Evolutionary conservation across 2,888 invertebrate species (phyloP), one percentile per base, ranked within the genome.

Genomic region (Rotaria macrura): DNA sequence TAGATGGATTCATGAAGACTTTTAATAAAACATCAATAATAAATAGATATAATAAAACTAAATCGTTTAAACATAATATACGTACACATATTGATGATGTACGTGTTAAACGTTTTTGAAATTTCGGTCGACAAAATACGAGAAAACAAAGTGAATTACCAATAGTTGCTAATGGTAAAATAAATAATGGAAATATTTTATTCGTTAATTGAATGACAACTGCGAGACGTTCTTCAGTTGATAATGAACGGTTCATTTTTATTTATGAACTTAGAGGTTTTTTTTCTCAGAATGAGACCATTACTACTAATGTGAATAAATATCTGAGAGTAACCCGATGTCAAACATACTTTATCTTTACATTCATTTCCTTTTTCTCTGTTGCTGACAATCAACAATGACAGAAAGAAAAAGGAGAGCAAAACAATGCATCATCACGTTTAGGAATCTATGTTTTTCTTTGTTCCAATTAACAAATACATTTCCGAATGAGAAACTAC

Each of bases 121-220:
- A 79, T 79, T 79, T 79, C 0, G 25, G 79, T n/a, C 79, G 79
- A 43, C 40, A 79, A 79, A 79, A 79, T 43, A 79, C 79, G n/a
- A 79, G n/a, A n/a, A 79, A 79, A 79, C 79, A 79, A 43, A 79
- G 79, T 4, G 43, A 43, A 79, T 79, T 79, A 79, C 79, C 79
- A n/a, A 79, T 79, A 6, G 79, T 79, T 79, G 79, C 79, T 79
- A 79, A 79, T 79, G 79, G 79, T 79, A 79, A 43, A n/a, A 79
- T 25, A 43, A 79, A 25, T 43, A 79, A 40, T 79, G 79, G 79
- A 79, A 79, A 79, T n/a, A 79, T 79, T 14, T n/a, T 79, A 40
- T 79, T 79, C 14, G 79, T 43, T 43, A 40, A 25, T 43, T n/a
- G 43, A n/a, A 79, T 79, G n/a, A 43, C 6, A 34, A 34, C 6